A percentile compares a stretch with the other conserved stretches of the same genome.
phyloP scores from a whole-genome alignment of 2,797 vertebrate species.

The Gallinago nigripennis region DNA sequence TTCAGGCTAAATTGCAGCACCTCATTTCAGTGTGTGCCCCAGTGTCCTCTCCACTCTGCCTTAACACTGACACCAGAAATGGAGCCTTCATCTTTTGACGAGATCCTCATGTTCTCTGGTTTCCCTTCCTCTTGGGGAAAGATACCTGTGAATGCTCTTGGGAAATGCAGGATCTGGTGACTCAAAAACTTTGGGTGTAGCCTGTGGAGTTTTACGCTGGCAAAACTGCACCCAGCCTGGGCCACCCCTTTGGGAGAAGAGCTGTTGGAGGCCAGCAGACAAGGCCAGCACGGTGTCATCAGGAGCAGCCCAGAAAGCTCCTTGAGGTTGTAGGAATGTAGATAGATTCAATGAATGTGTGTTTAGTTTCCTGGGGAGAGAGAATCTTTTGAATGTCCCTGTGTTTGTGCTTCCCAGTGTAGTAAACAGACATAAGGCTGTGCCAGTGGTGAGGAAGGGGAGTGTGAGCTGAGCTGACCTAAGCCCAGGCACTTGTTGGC shows the following conservation, averaged over 20 bases:
- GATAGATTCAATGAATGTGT: not conserved
- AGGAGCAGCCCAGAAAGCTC: not conserved
- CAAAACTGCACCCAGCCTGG: not conserved
- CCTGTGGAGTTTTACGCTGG: not conserved
- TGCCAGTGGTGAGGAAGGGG: not conserved
- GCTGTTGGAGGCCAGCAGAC: not conserved
- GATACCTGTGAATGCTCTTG: not conserved
- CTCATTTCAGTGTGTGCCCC: not conserved
- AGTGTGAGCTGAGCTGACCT: not conserved
- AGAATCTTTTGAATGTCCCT: not conserved
- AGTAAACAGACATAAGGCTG: not conserved
- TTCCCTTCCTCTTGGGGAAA: not conserved
- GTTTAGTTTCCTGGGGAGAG: not conserved
- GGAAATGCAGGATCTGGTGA: not conserved
- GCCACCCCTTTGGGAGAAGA: not conserved
- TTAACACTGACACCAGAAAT: not conserved
- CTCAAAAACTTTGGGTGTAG: not conserved
- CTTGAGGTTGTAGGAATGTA: not conserved
- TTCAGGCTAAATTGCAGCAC: not conserved
- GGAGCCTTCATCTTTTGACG: not conserved
- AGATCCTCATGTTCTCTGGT: not conserved
- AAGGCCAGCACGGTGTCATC: not conserved
- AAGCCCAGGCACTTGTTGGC: accelerated
- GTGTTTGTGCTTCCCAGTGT: not conserved
- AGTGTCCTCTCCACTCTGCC: not conserved